Evolutionary conservation across 64 coral and sea anemone genomes (phyloP).

Genomic region (Dendronephthya gigantea): DNA sequence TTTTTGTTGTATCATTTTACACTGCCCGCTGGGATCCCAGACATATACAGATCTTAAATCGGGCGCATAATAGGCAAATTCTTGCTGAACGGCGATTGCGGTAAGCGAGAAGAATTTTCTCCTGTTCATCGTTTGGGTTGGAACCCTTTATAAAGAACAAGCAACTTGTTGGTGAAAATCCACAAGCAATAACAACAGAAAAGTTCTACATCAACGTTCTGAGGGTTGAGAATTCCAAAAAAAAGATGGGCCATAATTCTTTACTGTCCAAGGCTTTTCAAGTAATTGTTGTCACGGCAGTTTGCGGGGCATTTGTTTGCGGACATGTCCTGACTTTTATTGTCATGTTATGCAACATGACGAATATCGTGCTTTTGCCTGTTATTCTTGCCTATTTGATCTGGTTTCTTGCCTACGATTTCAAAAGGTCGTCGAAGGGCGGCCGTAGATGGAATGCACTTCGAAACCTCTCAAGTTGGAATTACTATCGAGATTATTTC

Average conservation of each 20-base stretch:
- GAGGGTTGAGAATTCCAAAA: not conserved
- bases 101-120: not conserved
- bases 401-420: conserved; percentile 62
- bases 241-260: not conserved
- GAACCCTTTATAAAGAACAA: too few relatives aligned
- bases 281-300: conserved; percentile 1
- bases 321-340: conserved; percentile 40
- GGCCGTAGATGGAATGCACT: conserved; percentile 49
- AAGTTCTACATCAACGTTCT: not conserved
- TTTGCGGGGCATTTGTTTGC: not conserved
- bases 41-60: too few relatives aligned
- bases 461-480: conserved; percentile 20
- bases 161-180: too few relatives aligned
- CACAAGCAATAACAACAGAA: too few relatives aligned
- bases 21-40: not conserved
- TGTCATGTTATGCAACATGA: not conserved
- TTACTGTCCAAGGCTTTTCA: not conserved
- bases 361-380: conserved; percentile 34
- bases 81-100: not conserved
- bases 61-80: not conserved
- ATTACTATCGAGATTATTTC: conserved; percentile 39
- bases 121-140: too few relatives aligned
- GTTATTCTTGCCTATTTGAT: conserved; percentile 45
- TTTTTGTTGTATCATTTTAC: not conserved
- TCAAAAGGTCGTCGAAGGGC: conserved; percentile 45